Base-by-base conservation (phyloP, 2,113 vertebrate genomes). In the Dicaeum eximium region DNA sequence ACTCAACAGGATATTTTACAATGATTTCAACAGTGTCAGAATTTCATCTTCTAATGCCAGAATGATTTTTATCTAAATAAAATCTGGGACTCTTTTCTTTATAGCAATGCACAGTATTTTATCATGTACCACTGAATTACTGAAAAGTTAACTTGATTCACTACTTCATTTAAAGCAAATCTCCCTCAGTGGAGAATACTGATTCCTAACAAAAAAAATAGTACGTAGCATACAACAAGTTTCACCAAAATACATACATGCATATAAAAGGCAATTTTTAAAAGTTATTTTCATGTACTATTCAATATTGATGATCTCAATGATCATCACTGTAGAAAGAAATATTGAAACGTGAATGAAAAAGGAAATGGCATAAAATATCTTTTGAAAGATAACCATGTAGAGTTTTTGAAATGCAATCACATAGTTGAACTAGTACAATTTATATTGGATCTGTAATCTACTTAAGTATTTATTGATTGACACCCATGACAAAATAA, bases 381-480 rank as follows among this genome's bases (percentile, higher is more conserved):
- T 60, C 20, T 62, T 85, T 74, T 95, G 83, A 96, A 75, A 92
- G 60, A 90, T 80, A 95, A 91, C 85, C 48, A 69, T 3, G 6
- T 38, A 48, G 54, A 90, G 86, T 51, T 78, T 95, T 85, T 83
- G 65, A 92, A 94, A 78, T 54, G 80, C 62, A 79, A 80, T 80
- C 81, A 71, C 85, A 77, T n/a, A 64, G 58, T 38, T 40, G 27
- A 90, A 74, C 83, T 65, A 84, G 80, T 66, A 93, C 80, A 92
- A 78, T 94, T 93, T 91, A 93, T 62, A 95, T 56, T 81, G 94
- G 67, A 72, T 92, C 93, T 86, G 58, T 91, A 97, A 97, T 97
- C 92, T 97, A 92, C 90, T 96, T 56, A 96, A 96, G 86, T 88
- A 93, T 95, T 82, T 96, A 97, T 97, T 94, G 95, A 97, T 89